A percentile compares a stretch with the other conserved stretches of the same genome.
These are phyloP conservation scores for Parapristionchus giblindavisi DNA, from an alignment of 2,888 invertebrate genomes.

Conservation along the genomic window DNA sequence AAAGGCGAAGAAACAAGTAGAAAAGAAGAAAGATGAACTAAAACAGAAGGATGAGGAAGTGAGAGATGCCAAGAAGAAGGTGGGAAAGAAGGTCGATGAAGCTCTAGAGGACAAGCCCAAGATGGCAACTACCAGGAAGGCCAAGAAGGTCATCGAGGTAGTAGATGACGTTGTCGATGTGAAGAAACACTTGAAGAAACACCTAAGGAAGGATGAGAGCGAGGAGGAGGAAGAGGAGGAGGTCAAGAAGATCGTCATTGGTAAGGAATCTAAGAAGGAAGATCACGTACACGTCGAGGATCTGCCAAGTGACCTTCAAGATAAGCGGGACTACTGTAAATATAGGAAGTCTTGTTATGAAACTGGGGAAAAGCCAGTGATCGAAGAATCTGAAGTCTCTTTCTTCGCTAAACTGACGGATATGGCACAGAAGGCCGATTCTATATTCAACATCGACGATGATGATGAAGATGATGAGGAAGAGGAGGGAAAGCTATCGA, in stretches of 20 bases:
- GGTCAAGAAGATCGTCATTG: not conserved
- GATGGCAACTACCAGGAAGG: no score
- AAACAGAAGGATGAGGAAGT: not conserved
- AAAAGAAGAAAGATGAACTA: not conserved
- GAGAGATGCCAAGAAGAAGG: not conserved
- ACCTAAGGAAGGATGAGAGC: no score
- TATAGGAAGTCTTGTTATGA: conserved; percentile 59
- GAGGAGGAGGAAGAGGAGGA: not conserved
- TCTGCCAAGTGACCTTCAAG: not conserved
- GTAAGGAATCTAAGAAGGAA: conserved; percentile 5
- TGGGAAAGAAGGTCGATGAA: not conserved
- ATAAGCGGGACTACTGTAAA: conserved; percentile 45
- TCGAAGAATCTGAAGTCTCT: conserved; percentile 18
- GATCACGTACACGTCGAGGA: conserved; percentile 2
- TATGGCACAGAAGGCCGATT: conserved; percentile 9
- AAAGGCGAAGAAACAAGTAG: conserved; percentile 16
- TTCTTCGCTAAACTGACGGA: conserved; percentile 20
- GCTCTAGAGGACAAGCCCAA: not conserved
- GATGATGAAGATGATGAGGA: conserved; percentile 34
- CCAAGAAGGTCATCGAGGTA: not conserved
- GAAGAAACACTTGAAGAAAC: not conserved
- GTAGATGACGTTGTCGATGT: not conserved
- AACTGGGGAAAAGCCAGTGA: conserved; percentile 40
- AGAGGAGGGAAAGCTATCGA: conserved; percentile 26
- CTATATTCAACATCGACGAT: no score